Percentiles rank a stretch among this genome's conserved stretches.
phyloP scores from a whole-genome alignment of 2,113 vertebrate genomes.

The Lamprologus lemairii region DNA sequence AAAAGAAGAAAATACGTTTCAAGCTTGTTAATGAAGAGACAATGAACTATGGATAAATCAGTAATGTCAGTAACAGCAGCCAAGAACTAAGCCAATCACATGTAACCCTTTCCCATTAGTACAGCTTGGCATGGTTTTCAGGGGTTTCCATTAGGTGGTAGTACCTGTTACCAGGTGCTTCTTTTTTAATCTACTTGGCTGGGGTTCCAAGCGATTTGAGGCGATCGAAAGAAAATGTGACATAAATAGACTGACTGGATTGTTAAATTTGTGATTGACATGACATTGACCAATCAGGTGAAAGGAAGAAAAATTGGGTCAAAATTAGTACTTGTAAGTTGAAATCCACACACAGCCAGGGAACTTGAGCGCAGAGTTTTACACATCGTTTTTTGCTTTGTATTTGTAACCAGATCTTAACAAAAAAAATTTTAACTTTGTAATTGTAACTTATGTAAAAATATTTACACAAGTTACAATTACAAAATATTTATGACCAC shows the following conservation, averaged over 20 bases:
- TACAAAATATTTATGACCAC: not conserved
- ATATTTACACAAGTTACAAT: not conserved
- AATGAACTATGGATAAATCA: not conserved
- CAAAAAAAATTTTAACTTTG: accelerated
- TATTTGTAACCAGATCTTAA: not conserved
- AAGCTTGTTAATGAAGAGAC: not conserved
- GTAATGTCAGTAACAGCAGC: not conserved
- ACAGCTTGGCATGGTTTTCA: not conserved
- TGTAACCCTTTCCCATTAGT: not conserved
- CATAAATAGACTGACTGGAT: not conserved
- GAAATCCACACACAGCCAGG: not conserved
- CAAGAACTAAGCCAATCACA: not conserved
- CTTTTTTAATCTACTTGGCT: not conserved
- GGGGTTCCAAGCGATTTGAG: accelerated
- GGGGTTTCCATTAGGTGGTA: not conserved
- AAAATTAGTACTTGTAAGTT: not conserved
- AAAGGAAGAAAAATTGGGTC: not conserved
- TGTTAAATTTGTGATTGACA: not conserved
- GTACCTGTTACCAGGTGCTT: not conserved
- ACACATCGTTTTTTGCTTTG: not conserved
- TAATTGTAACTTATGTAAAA: no score
- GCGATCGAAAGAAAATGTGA: not conserved
- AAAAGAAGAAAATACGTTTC: not conserved
- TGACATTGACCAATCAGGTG: not conserved
- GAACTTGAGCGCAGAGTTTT: not conserved